Conservation (phyloP, 2,797 vertebrate species). For the Xerus rutilus region DNA sequence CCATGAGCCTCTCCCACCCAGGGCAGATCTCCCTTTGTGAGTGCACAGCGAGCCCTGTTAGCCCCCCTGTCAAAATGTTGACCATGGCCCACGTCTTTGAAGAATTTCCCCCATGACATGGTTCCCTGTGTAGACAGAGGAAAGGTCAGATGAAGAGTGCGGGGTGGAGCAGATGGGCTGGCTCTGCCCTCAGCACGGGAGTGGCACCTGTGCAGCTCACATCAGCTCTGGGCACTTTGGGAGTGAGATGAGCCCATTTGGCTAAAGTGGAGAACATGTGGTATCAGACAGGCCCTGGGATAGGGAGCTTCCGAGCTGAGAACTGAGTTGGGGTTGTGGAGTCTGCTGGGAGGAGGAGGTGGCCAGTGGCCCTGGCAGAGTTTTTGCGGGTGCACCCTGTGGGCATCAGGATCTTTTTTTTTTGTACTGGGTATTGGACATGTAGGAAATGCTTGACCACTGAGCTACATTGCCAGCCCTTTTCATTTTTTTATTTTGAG, state of each 20-base stretch:
- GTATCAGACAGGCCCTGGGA: fast-evolving
- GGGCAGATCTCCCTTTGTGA: neutral
- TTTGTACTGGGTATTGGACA: no score
- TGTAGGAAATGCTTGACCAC: no score
- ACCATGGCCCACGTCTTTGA: no score
- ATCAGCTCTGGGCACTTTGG: neutral
- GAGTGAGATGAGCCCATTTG: no score
- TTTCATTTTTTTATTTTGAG: no score
- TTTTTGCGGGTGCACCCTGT: neutral
- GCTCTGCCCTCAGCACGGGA: fast-evolving
- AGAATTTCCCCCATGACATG: fast-evolving
- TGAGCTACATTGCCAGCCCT: no score
- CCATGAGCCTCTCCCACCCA: neutral
- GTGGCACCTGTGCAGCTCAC: neutral
- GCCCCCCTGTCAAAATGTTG: neutral
- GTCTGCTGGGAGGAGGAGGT: neutral
- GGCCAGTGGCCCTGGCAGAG: neutral
- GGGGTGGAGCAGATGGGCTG: no score
- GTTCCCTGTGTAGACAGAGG: neutral
- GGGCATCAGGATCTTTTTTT: neutral
- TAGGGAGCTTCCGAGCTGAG: neutral
- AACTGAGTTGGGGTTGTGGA: fast-evolving
- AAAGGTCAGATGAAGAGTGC: neutral
- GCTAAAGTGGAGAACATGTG: neutral
- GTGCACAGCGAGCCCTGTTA: neutral